Evolutionary conservation across 2,797 vertebrate genomes (phyloP), one percentile per base, ranked within the genome.

Genomic region (Pyrrhura leucotis): DNA sequence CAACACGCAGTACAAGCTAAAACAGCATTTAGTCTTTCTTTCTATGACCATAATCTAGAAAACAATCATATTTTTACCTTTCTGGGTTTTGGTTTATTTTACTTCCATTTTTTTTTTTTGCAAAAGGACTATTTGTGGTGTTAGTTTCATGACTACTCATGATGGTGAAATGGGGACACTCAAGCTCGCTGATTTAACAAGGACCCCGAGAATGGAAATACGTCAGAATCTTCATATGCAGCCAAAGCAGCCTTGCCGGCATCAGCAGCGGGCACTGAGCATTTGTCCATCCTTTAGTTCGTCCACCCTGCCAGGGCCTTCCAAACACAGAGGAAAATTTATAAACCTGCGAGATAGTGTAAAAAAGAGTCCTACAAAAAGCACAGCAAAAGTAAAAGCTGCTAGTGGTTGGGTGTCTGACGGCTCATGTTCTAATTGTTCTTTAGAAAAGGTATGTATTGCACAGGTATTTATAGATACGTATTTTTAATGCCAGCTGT

Each of bases 321-420:
- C 94, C 47, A 99, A 98, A 48, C 98, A 98, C 67, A 97, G 98
- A 83, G 98, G 98, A 22, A 98, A 98, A 21, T 99, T 99, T 92
- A 97, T 98, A 48, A 99, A 98, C 96, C 98, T 99, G 39, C 97
- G 98, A 0, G 99, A 99, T 97, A 99, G 99, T 40, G 98, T 99
- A 5, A 99, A 98, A 98, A 99, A 98, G 90, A 99, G 98, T 72
- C 99, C 99, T 9, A 98, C 99, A 39, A 99, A 98, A 97, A 99
- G 98, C 92, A 98, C 97, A 1, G 98, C 97, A 6, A 99, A 99
- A 94, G 98, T 98, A 26, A 95, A 91, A 90, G 95, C 98, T 40
- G 95, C 96, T 35, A 89, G 97, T 92, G 97, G 97, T 17, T 97
- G 97, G 62, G 84, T 98, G 91, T 97, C 97, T 20, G 97, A 98